A percentile compares a stretch with the other conserved stretches of the same genome.
Conservation (phyloP, 2,888 invertebrate genomes). For the Tachystola acroxantha region DNA sequence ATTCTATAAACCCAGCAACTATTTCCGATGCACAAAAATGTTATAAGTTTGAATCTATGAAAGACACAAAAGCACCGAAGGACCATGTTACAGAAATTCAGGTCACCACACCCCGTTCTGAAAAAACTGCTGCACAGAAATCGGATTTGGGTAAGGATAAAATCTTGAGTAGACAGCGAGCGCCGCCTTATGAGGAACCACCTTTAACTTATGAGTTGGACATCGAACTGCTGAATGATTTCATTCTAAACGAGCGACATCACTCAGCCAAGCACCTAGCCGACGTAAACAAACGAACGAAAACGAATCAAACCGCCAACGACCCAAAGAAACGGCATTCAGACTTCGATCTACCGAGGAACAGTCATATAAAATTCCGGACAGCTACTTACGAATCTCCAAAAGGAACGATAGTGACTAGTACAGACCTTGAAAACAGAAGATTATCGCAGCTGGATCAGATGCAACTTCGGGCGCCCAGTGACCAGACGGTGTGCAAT, state of each 20-base stretch:
- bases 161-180: constrained; percentile 59
- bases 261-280: constrained; percentile 60
- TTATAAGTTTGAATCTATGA: constrained; percentile 28
- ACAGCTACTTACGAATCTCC: constrained; percentile 81
- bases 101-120: constrained; percentile 77
- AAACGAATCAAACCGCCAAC: constrained; percentile 42
- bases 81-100: constrained; percentile 87
- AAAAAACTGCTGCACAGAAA: constrained; percentile 42
- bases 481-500: constrained; percentile 32
- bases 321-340: constrained; percentile 74
- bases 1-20: constrained; percentile 59
- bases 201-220: constrained; percentile 62
- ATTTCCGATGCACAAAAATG: constrained; percentile 59
- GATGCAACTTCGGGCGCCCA: constrained; percentile 45
- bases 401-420: constrained; percentile 72
- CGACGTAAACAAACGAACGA: constrained; percentile 58
- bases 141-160: constrained; percentile 46
- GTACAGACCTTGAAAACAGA: constrained; percentile 74
- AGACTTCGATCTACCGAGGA: constrained; percentile 71
- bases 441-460: constrained; percentile 77
- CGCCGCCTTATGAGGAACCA: constrained; percentile 51
- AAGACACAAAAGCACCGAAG: constrained; percentile 38
- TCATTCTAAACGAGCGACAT: constrained; percentile 65
- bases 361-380: constrained; percentile 80
- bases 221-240: constrained; percentile 65